phyloP scores from a whole-genome alignment of 1,140 invertebrate genomes.

The Conopomorpha cramerella region DNA sequence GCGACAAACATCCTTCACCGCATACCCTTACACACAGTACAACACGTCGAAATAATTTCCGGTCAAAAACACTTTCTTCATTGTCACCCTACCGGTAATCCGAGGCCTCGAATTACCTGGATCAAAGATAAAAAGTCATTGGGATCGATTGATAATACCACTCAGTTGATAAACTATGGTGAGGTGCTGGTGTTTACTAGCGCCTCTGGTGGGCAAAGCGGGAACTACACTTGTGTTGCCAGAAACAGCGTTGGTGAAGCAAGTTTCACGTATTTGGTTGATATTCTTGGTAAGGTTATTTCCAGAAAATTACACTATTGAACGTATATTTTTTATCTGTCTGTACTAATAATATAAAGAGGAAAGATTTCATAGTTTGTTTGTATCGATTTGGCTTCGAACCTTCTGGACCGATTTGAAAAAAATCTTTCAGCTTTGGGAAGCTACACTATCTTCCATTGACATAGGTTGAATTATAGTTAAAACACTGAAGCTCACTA shows the following conservation, averaged over 20 bases:
- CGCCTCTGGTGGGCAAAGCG: slow-evolving; percentile 23
- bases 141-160: slow-evolving; percentile 32
- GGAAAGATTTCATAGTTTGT: no score
- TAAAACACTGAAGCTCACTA: no score
- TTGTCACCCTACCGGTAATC: slow-evolving; percentile 42
- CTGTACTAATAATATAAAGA: no score
- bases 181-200: slow-evolving; percentile 26
- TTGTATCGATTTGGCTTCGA: no score
- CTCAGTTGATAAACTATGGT: slow-evolving; percentile 30
- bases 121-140: slow-evolving; percentile 30
- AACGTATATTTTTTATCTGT: no score
- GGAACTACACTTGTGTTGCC: slow-evolving; percentile 50
- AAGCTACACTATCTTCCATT: no score
- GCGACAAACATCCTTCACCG: slow-evolving; percentile 26
- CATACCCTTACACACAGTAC: slow-evolving; percentile 12
- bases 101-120: slow-evolving; percentile 45
- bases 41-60: slow-evolving; percentile 24
- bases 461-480: no score
- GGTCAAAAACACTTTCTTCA: slow-evolving; percentile 39
- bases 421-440: no score
- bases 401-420: no score
- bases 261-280: slow-evolving; percentile 30
- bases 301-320: no score
- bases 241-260: slow-evolving; percentile 36
- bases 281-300: slow-evolving; percentile 36